Percentiles rank a stretch among this genome's conserved stretches.
phyloP scores from a whole-genome alignment of 2,113 vertebrate species.

The Cariama cristata region DNA sequence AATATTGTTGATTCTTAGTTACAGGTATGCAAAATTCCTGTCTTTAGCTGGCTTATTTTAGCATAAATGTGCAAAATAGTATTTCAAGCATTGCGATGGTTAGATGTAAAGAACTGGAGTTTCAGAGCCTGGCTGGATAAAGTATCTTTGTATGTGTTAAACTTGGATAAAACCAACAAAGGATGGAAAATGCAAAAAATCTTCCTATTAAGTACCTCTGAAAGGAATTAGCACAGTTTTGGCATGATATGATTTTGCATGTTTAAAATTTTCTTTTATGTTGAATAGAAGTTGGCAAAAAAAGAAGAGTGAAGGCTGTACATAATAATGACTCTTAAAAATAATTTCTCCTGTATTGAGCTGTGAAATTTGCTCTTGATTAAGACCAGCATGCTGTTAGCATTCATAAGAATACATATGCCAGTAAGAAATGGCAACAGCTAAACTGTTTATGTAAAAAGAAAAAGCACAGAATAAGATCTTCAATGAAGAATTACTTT shows the following conservation, averaged over 20 bases:
- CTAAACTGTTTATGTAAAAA: neutral
- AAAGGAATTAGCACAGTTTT: neutral
- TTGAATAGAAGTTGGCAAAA: neutral
- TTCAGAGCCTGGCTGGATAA: neutral
- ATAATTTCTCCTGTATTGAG: neutral
- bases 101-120: neutral
- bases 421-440: neutral
- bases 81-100: neutral
- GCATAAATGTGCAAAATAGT: neutral
- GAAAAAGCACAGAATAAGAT: neutral
- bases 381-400: neutral
- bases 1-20: neutral
- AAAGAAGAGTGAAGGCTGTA: neutral
- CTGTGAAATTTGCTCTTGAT: neutral
- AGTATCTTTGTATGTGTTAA: neutral
- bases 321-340: neutral
- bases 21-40: neutral
- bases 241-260: neutral
- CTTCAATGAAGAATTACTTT: neutral
- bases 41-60: neutral
- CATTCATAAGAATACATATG: neutral
- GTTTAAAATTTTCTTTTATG: neutral
- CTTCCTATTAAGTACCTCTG: neutral
- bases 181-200: neutral
- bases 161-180: neutral